Percentiles rank a stretch among this genome's conserved stretches.
Conservation (phyloP, 2,888 invertebrate genomes). For the Malthinus flaveolus region DNA sequence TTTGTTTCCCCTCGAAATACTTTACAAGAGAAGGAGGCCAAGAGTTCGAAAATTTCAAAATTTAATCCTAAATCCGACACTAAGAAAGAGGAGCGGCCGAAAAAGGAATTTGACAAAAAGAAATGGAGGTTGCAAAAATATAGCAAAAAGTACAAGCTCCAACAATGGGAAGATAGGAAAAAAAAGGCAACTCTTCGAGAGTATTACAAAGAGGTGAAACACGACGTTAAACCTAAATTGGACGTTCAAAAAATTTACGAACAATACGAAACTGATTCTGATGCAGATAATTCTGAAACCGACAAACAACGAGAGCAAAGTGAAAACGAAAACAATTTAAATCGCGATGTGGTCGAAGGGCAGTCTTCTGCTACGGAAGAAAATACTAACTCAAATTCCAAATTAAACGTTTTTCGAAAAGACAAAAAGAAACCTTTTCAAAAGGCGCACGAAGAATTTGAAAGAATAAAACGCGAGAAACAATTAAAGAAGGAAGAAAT, state of each 20-base stretch:
- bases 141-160: conserved; percentile 69
- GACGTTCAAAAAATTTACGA: conserved; percentile 60
- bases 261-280: conserved; percentile 33
- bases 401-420: neutral
- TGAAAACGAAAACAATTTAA: conserved; percentile 37
- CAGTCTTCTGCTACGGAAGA: conserved; percentile 21
- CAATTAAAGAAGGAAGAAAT: conserved; percentile 56
- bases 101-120: conserved; percentile 70
- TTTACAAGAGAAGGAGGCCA: neutral
- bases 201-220: conserved; percentile 62
- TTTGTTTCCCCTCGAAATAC: conserved; percentile 9
- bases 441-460: conserved; percentile 60
- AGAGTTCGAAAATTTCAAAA: neutral
- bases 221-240: conserved; percentile 48
- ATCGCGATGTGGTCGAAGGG: conserved; percentile 26
- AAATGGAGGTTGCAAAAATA: conserved; percentile 68
- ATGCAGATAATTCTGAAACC: too few species aligned
- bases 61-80: neutral
- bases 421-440: conserved; percentile 49
- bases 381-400: neutral
- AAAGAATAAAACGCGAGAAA: conserved; percentile 62
- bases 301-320: conserved; percentile 19
- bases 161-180: conserved; percentile 69
- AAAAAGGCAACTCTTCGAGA: conserved; percentile 61
- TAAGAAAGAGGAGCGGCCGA: conserved; percentile 35